Conservation (phyloP, 2,888 invertebrate species). For the Tanypteryx hageni region DNA sequence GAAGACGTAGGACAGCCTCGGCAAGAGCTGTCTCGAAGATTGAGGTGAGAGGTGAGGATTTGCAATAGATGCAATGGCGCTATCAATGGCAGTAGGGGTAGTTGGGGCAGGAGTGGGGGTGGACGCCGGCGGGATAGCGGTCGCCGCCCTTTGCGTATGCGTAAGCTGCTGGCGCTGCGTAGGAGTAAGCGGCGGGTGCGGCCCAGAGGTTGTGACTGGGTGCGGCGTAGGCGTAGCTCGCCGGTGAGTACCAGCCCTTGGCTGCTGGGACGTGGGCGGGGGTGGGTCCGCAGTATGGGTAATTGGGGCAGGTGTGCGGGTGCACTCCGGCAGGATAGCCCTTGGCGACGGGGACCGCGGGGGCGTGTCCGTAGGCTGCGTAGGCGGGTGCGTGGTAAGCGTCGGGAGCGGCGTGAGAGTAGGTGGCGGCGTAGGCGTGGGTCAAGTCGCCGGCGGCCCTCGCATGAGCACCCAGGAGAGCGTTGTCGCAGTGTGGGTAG, state of each 20-base stretch:
- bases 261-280: constrained; percentile 35
- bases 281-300: constrained; percentile 52
- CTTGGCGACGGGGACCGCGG: too few relatives aligned
- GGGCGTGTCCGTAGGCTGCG: neutral
- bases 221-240: neutral
- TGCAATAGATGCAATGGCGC: too few relatives aligned
- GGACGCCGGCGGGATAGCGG: neutral
- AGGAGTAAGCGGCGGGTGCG: neutral
- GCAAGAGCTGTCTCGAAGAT: too few relatives aligned
- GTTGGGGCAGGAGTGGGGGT: constrained; percentile 42
- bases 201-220: neutral
- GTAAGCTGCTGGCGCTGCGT: neutral
- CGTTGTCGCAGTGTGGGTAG: constrained; percentile 41
- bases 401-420: too few relatives aligned
- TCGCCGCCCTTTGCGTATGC: neutral
- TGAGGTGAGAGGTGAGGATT: too few relatives aligned
- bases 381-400: too few relatives aligned
- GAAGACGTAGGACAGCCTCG: too few relatives aligned
- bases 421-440: too few relatives aligned
- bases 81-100: constrained; percentile 30
- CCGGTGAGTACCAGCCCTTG: neutral
- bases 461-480: neutral
- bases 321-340: constrained; percentile 4
- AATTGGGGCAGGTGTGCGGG: constrained; percentile 36
- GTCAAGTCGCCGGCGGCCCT: too few relatives aligned